phyloP scores from a whole-genome alignment of 2,888 invertebrate genomes.

The Phortica magna region DNA sequence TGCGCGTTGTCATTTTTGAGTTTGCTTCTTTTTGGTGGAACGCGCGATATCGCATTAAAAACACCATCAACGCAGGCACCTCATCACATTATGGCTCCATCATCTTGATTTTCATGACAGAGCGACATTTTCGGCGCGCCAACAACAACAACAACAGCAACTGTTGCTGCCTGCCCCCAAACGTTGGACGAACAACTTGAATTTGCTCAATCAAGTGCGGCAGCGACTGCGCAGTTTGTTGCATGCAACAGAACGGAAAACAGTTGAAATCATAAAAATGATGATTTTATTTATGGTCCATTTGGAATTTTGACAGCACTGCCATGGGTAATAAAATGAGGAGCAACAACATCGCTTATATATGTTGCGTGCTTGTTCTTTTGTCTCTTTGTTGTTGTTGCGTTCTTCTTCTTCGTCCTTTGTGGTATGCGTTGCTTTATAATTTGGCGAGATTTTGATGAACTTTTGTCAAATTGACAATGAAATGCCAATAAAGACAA shows the following conservation, averaged over 20 bases:
- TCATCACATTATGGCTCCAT: slow-evolving; percentile 59
- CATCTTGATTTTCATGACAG: slow-evolving; percentile 35
- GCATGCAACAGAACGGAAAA: slow-evolving; percentile 34
- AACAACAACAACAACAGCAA: slow-evolving; percentile 49
- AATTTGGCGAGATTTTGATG: slow-evolving; percentile 62
- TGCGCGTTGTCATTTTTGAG: slow-evolving; percentile 53
- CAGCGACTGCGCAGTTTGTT: background rate
- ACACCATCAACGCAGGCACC: slow-evolving; percentile 63
- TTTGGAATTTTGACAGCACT: slow-evolving; percentile 75
- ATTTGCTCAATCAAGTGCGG: background rate
- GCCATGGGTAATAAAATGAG: slow-evolving; percentile 67
- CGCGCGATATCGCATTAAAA: slow-evolving; percentile 65
- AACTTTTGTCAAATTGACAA: slow-evolving; percentile 65
- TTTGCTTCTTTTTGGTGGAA: slow-evolving; percentile 16
- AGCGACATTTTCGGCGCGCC: slow-evolving; percentile 63
- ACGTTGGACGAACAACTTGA: background rate
- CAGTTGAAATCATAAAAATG: slow-evolving; percentile 64
- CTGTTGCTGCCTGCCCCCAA: slow-evolving; percentile 28
- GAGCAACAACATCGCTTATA: slow-evolving; percentile 44
- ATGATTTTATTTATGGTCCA: slow-evolving; percentile 77
- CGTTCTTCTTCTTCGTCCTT: slow-evolving; percentile 13
- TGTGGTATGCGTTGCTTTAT: slow-evolving; percentile 38
- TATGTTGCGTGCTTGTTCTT: background rate
- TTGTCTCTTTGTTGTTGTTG: slow-evolving; percentile 1
- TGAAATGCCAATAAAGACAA: slow-evolving; percentile 55